Conservation (phyloP, 2,113 vertebrate genomes). For the Copsychus sechellarum region DNA sequence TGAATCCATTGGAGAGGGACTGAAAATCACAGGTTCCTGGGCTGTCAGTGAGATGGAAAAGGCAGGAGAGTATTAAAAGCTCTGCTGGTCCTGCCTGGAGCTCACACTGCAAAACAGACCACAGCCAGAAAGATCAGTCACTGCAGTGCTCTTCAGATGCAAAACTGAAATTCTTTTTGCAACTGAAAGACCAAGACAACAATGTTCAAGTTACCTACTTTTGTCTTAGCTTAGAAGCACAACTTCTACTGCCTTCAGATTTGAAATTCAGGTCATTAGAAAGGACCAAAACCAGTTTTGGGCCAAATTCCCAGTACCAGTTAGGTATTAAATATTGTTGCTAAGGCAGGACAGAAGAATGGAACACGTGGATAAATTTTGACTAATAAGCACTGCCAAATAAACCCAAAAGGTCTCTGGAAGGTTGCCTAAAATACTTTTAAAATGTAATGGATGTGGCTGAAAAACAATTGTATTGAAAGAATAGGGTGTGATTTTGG, state of each 20-base stretch:
- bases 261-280: not conserved
- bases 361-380: not conserved
- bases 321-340: not conserved
- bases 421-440: not conserved
- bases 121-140: not conserved
- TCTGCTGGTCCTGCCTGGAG: not conserved
- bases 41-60: not conserved
- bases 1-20: not conserved
- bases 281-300: not conserved
- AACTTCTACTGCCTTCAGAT: not conserved
- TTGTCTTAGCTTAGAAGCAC: not conserved
- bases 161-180: not conserved
- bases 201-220: not conserved
- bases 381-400: not conserved
- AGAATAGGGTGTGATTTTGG: accelerated
- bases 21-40: not conserved
- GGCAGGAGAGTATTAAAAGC: not conserved
- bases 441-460: not conserved
- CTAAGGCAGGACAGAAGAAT: not conserved
- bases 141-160: not conserved
- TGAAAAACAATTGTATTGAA: not conserved
- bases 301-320: not conserved
- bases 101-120: not conserved
- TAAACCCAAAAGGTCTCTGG: not conserved
- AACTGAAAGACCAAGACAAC: not conserved